These are phyloP conservation scores for Xiphorhynchus erythropygius DNA, from an alignment of 2,797 vertebrate genomes.

Conservation along the genomic window DNA sequence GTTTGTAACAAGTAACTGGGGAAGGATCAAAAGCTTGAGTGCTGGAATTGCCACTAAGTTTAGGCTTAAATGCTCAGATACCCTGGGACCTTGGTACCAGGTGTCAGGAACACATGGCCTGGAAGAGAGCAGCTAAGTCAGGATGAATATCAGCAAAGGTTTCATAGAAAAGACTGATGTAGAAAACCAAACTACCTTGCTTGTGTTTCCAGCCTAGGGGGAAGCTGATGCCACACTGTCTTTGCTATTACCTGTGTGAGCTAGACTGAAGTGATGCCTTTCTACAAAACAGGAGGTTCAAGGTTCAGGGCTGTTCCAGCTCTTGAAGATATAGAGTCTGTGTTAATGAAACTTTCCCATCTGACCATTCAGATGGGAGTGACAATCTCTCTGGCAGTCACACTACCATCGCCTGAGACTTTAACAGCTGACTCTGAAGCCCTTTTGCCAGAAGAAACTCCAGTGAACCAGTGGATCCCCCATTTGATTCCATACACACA, in stretches of 20 bases:
- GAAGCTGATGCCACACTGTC: not conserved
- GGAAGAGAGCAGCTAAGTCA: not conserved
- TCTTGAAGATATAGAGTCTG: not conserved
- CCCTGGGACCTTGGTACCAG: not conserved
- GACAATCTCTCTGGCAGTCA: not conserved
- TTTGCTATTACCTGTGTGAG: not conserved
- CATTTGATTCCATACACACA: not conserved
- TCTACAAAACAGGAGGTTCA: not conserved
- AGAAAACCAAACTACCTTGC: not conserved
- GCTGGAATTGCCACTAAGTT: not conserved
- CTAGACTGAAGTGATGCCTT: not conserved
- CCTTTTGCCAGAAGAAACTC: accelerated
- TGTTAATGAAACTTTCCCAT: not conserved
- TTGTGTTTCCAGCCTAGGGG: not conserved
- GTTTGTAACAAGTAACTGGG: not conserved
- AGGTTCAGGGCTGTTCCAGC: not conserved
- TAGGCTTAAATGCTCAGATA: not conserved
- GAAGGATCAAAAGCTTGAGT: not conserved
- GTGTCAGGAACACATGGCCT: not conserved
- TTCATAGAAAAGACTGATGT: not conserved
- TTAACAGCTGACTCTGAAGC: accelerated
- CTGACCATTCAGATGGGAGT: not conserved
- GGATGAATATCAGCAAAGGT: not conserved
- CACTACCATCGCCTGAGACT: accelerated
- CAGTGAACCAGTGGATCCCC: not conserved